phyloP scores from a whole-genome alignment of 2,113 vertebrate species.

The Eptatretus burgeri region DNA sequence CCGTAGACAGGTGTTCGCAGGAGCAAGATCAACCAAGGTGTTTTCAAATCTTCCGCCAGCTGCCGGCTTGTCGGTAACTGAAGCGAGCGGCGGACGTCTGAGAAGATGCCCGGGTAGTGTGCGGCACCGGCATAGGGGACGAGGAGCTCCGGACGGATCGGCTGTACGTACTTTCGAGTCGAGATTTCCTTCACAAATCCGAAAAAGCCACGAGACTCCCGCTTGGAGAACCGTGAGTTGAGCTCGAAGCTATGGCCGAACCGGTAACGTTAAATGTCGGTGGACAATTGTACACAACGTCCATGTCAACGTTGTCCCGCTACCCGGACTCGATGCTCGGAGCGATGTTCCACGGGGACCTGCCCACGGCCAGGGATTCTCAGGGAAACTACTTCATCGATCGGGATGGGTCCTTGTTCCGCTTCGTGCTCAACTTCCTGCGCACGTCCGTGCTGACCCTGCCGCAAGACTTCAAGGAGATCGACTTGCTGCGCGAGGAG shows the following conservation, averaged over 20 bases:
- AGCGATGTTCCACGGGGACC: conserved; percentile 45
- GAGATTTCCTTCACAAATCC: too few relatives aligned
- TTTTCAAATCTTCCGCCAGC: too few relatives aligned
- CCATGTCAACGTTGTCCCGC: conserved; percentile 36
- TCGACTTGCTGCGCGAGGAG: conserved; percentile 40
- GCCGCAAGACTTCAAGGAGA: conserved; percentile 46
- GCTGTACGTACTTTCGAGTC: too few relatives aligned
- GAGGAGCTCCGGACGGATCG: too few relatives aligned
- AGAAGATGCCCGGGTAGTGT: too few relatives aligned
- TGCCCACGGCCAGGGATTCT: conserved; percentile 38
- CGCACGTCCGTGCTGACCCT: conserved; percentile 43
- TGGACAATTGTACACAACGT: conserved; percentile 45
- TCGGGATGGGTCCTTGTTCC: conserved; percentile 45
- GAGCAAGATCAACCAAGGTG: too few relatives aligned
- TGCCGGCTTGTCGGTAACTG: too few relatives aligned
- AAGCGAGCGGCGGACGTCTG: too few relatives aligned
- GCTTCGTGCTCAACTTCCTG: conserved; percentile 45
- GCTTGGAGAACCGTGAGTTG: too few relatives aligned
- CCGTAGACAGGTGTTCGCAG: too few relatives aligned
- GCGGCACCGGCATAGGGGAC: too few relatives aligned
- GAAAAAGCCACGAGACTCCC: too few relatives aligned
- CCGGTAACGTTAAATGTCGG: conserved; percentile 52
- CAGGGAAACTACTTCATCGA: conserved; percentile 57
- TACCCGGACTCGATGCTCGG: conserved; percentile 53
- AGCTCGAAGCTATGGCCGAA: conserved; percentile 24